Percentiles rank a stretch among this genome's conserved stretches.
Evolutionary conservation across 2,113 vertebrate species (phyloP).

Genomic region (Pundamilia nyererei): DNA sequence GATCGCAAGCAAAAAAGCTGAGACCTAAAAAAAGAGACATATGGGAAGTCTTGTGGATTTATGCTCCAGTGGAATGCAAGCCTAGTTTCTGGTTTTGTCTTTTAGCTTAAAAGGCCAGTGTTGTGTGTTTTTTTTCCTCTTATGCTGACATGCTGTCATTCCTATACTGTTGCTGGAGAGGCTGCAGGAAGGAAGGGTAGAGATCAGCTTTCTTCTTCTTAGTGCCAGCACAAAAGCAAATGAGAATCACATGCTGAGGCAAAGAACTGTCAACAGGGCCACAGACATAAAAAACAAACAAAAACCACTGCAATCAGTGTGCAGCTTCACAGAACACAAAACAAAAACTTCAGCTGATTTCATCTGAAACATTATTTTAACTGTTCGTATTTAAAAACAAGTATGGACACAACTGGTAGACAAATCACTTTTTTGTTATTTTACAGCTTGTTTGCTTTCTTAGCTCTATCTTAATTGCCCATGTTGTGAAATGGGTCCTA

Average conservation of each 20-base stretch:
- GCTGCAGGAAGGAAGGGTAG: slow-evolving; percentile 3
- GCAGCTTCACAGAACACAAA: not conserved
- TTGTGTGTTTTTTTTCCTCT: not conserved
- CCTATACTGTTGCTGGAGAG: not conserved
- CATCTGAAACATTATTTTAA: not conserved
- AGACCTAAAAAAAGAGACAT: not conserved
- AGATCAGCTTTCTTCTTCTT: slow-evolving; percentile 37
- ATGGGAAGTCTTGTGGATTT: not conserved
- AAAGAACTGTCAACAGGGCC: not conserved
- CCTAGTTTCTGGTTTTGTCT: not conserved
- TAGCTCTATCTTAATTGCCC: not conserved
- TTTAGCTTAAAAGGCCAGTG: not conserved
- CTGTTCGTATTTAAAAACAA: not conserved
- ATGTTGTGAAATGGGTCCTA: not conserved
- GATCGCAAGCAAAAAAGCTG: not conserved
- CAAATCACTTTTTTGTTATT: not conserved
- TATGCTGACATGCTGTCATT: too few relatives aligned
- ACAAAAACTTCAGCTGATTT: not conserved
- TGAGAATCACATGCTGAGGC: not conserved
- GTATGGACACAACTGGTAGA: not conserved
- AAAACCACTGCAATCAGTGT: not conserved
- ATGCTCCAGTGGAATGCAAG: not conserved
- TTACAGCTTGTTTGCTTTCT: not conserved
- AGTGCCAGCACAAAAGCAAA: slow-evolving; percentile 41
- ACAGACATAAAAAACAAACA: not conserved